Conservation (phyloP, 2,797 vertebrate species). For the Myotis findleyi region DNA sequence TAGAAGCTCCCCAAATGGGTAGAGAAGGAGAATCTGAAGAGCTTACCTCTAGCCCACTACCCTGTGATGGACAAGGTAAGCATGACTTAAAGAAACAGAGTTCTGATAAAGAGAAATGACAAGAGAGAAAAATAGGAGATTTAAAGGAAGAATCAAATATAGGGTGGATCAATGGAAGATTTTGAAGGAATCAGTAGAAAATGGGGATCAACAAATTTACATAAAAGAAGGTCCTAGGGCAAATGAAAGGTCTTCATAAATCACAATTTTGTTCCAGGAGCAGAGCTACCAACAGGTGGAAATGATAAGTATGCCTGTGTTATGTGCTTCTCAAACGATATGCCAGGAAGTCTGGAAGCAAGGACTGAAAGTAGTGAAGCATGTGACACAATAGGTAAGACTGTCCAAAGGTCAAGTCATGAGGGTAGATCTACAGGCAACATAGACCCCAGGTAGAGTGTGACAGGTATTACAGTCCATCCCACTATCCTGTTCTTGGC, state of each 20-base stretch:
- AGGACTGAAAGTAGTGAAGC: neutral
- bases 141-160: neutral
- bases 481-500: neutral
- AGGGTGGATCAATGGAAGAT: neutral
- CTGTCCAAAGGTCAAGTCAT: neutral
- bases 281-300: neutral
- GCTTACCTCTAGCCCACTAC: neutral
- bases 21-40: neutral
- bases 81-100: neutral
- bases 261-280: neutral
- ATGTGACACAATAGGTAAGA: neutral
- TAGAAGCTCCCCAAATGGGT: neutral
- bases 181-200: neutral
- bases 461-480: neutral
- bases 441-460: neutral
- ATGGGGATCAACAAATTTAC: too few species aligned
- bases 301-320: neutral
- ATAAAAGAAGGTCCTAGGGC: neutral
- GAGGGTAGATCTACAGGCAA: neutral
- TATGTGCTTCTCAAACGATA: constrained; percentile 11
- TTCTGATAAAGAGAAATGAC: neutral
- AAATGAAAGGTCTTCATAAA: neutral
- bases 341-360: neutral
- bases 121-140: neutral
- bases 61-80: neutral